Evolutionary conservation across 2,888 invertebrate genomes (phyloP).

Genomic region (Leptinotarsa peninsularis): DNA sequence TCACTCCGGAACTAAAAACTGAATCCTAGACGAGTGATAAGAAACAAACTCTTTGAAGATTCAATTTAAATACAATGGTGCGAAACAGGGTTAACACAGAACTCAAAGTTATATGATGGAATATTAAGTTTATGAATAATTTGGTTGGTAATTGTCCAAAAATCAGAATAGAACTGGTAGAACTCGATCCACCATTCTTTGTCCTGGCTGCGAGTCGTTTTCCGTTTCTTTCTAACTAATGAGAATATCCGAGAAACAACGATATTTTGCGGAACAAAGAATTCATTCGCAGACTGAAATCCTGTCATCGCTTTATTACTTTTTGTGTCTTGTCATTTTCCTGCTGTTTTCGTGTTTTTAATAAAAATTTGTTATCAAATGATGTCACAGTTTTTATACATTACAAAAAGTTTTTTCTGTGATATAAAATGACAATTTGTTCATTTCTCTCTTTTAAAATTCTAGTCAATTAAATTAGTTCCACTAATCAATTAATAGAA

Average conservation of each 20-base stretch:
- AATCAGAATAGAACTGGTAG: no score
- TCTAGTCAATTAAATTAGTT: slow-evolving; percentile 53
- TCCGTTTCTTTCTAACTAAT: no score
- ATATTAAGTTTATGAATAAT: no score
- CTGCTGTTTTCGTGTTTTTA: slow-evolving; percentile 19
- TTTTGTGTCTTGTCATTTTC: slow-evolving; percentile 14
- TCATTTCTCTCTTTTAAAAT: slow-evolving; percentile 40
- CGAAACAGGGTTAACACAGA: no score
- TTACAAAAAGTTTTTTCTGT: slow-evolving; percentile 39
- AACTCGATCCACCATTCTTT: no score
- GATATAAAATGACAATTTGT: slow-evolving; percentile 39
- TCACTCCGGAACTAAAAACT: no score
- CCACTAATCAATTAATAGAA: slow-evolving; percentile 22
- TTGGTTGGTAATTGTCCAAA: no score
- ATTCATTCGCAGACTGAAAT: neutral
- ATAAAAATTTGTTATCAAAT: slow-evolving; percentile 31
- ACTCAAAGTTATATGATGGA: no score
- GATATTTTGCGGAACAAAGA: neutral
- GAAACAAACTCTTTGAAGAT: no score
- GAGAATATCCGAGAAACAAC: neutral
- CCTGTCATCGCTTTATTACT: neutral
- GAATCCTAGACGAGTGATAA: no score
- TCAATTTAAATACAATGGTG: no score
- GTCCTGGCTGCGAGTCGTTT: no score
- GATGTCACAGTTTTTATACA: slow-evolving; percentile 47